Evolutionary conservation across 2,113 vertebrate genomes (phyloP).

Genomic region (Orthonyx spaldingii): DNA sequence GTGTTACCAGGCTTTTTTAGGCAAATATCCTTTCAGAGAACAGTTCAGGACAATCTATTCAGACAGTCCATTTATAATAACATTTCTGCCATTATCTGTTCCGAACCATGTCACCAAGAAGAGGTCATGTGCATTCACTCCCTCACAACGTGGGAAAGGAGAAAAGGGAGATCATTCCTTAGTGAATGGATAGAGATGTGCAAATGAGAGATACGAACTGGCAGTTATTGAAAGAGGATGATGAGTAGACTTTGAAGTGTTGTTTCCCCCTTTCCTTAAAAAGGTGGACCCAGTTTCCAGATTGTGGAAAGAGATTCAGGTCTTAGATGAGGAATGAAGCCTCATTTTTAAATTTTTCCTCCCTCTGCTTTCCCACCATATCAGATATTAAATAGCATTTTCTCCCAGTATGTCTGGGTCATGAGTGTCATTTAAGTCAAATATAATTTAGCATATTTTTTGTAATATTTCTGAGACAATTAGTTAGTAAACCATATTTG

Average conservation of each 20-base stretch:
- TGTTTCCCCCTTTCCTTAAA: background rate
- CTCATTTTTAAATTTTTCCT: background rate
- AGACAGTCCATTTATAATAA: background rate
- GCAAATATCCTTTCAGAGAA: background rate
- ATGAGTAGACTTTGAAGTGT: background rate
- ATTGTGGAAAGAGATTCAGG: background rate
- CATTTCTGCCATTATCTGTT: background rate
- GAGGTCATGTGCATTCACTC: background rate
- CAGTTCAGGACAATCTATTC: background rate
- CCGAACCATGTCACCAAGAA: background rate
- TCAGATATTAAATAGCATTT: background rate
- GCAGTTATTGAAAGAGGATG: background rate
- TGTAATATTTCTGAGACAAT: background rate
- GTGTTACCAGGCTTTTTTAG: accelerated
- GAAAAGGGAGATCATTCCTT: background rate
- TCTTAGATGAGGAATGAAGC: background rate
- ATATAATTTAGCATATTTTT: background rate
- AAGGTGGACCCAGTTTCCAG: background rate
- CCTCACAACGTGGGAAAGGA: background rate
- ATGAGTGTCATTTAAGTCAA: background rate
- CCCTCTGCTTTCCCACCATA: background rate
- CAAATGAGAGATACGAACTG: background rate
- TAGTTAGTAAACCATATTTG: background rate
- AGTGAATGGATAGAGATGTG: background rate
- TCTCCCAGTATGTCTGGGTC: background rate